A percentile compares a stretch with the other conserved stretches of the same genome.
These are phyloP conservation scores for Oscheius myriophilus DNA, from an alignment of 2,888 invertebrate genomes.

Conservation along the genomic window DNA sequence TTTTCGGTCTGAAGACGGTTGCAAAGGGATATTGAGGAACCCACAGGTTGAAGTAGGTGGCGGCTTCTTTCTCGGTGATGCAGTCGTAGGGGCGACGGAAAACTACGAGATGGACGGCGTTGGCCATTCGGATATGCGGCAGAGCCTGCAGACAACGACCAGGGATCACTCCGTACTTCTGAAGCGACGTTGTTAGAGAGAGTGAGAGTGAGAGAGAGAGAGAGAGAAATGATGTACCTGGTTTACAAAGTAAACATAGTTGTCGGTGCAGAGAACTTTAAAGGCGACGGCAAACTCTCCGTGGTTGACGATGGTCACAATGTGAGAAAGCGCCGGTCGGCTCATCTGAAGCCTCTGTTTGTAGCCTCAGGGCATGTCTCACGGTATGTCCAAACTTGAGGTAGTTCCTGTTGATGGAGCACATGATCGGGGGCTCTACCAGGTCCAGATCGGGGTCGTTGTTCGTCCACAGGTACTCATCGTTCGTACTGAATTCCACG, in stretches of 20 bases:
- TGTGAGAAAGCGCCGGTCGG: slow-evolving; percentile 39
- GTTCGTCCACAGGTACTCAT: slow-evolving; percentile 44
- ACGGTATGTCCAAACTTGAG: slow-evolving; percentile 35
- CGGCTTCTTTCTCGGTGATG: background rate
- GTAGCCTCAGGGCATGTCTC: background rate
- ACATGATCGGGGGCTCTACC: slow-evolving; percentile 46
- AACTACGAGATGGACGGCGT: background rate
- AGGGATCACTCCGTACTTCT: slow-evolving; percentile 41
- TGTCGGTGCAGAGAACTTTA: slow-evolving; percentile 51
- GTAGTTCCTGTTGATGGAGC: slow-evolving; percentile 40
- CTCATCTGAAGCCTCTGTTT: slow-evolving; percentile 22
- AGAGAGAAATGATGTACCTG: slow-evolving; percentile 28
- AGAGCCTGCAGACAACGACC: slow-evolving; percentile 25
- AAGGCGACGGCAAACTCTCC: slow-evolving; percentile 52
- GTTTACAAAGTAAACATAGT: slow-evolving; percentile 49
- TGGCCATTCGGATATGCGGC: slow-evolving; percentile 5
- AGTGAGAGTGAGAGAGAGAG: slow-evolving; percentile 13
- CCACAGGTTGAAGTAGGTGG: background rate
- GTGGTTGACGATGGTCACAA: slow-evolving; percentile 39
- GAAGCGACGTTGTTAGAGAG: background rate
- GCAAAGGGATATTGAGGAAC: background rate
- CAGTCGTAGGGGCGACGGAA: slow-evolving; percentile 14
- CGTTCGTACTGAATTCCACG: slow-evolving; percentile 27
- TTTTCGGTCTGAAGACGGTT: slow-evolving; percentile 38
- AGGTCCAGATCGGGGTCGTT: slow-evolving; percentile 42